phyloP scores from a whole-genome alignment of 2,797 vertebrate species.

The Anguilla obscura region DNA sequence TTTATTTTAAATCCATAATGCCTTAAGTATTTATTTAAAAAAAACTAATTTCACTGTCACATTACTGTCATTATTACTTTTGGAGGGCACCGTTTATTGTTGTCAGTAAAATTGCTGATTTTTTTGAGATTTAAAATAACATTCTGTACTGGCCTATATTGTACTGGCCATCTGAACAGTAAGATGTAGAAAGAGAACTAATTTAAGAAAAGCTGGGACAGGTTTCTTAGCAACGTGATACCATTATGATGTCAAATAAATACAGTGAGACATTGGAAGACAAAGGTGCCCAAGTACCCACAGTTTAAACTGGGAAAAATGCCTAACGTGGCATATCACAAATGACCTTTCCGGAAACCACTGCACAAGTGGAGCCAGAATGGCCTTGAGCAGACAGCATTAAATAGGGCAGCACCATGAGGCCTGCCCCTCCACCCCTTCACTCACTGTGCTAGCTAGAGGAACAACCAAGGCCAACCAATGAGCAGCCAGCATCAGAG shows the following conservation, averaged over 20 bases:
- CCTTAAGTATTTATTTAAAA: too few relatives aligned
- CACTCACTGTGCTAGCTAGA: background rate
- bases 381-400: constrained; percentile 17
- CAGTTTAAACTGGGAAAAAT: background rate
- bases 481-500: background rate
- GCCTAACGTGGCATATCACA: background rate
- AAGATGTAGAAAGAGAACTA: background rate
- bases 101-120: background rate
- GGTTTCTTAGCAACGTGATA: constrained; percentile 15
- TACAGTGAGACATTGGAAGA: background rate
- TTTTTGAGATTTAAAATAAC: background rate
- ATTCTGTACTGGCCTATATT: background rate
- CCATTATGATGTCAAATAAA: constrained; percentile 6
- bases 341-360: background rate
- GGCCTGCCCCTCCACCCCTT: background rate
- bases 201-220: background rate
- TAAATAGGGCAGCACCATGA: constrained; percentile 31
- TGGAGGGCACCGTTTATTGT: background rate
- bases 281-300: background rate
- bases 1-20: too few relatives aligned
- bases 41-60: too few relatives aligned
- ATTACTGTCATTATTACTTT: too few relatives aligned
- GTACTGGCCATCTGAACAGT: background rate
- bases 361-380: constrained; percentile 21
- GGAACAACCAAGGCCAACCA: background rate